phyloP scores from a whole-genome alignment of 2,113 vertebrate genomes.

The Willisornis vidua region DNA sequence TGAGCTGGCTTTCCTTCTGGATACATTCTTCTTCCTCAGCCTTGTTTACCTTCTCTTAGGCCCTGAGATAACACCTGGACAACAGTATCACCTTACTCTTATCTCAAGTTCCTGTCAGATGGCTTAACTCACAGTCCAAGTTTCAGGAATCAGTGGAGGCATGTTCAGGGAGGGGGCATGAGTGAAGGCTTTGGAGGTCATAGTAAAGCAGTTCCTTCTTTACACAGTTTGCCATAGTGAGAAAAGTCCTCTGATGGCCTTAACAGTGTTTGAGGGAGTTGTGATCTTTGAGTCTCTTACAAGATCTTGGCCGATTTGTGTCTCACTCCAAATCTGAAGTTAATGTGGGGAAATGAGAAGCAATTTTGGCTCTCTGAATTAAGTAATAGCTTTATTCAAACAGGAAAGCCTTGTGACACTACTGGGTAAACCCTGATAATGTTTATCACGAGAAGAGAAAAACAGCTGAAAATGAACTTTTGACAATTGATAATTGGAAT shows the following conservation, averaged over 20 bases:
- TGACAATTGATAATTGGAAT: neutral
- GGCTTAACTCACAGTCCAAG: neutral
- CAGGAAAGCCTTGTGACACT: fast-evolving
- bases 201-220: neutral
- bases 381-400: neutral
- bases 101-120: neutral
- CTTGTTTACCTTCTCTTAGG: neutral
- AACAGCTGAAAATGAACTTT: neutral
- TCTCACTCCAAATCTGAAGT: neutral
- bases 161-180: neutral
- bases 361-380: neutral
- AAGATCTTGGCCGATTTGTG: neutral
- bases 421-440: neutral
- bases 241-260: neutral
- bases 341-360: neutral
- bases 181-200: neutral
- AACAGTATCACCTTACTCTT: neutral
- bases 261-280: neutral
- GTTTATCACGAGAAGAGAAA: neutral
- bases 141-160: neutral
- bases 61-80: neutral
- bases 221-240: neutral
- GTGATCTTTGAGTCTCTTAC: neutral
- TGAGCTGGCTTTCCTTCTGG: neutral
- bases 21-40: neutral